Evolutionary conservation across 2,113 vertebrate species (phyloP).

Genomic region (Tyrannus savana): DNA sequence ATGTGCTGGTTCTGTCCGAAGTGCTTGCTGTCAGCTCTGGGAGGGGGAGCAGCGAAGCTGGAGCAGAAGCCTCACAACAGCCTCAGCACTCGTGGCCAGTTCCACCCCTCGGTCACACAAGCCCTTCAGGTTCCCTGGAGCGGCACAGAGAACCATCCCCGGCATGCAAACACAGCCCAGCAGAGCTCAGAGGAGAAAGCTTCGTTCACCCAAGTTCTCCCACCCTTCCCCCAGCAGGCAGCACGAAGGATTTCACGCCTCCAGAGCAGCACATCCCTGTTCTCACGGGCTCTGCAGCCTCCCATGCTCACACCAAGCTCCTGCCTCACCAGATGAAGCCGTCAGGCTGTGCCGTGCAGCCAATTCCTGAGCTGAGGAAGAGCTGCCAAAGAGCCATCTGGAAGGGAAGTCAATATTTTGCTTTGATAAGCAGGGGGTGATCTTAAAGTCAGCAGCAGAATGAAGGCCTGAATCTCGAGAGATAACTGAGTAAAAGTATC

Average conservation of each 20-base stretch:
- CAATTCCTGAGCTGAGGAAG: not conserved
- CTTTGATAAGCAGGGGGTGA: not conserved
- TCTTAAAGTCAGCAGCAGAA: not conserved
- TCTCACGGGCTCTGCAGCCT: not conserved
- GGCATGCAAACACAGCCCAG: not conserved
- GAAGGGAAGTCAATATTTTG: constrained; percentile 25
- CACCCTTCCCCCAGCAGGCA: not conserved
- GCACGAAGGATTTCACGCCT: fast-evolving
- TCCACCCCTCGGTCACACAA: fast-evolving
- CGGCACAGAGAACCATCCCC: fast-evolving
- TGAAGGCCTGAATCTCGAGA: not conserved
- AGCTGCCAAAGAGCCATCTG: constrained; percentile 11
- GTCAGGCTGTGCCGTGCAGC: not conserved
- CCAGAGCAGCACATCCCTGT: fast-evolving
- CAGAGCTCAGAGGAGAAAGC: not conserved
- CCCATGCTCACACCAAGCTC: not conserved
- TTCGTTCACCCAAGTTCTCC: not conserved
- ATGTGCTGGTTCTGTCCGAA: fast-evolving
- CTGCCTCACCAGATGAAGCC: not conserved
- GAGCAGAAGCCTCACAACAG: not conserved
- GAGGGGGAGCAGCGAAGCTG: not conserved
- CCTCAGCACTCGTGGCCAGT: not conserved
- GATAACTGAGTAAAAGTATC: not conserved
- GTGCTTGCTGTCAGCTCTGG: not conserved
- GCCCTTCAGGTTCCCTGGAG: fast-evolving